phyloP scores from a whole-genome alignment of 2,888 invertebrate genomes.

The Seladonia tumulorum region DNA sequence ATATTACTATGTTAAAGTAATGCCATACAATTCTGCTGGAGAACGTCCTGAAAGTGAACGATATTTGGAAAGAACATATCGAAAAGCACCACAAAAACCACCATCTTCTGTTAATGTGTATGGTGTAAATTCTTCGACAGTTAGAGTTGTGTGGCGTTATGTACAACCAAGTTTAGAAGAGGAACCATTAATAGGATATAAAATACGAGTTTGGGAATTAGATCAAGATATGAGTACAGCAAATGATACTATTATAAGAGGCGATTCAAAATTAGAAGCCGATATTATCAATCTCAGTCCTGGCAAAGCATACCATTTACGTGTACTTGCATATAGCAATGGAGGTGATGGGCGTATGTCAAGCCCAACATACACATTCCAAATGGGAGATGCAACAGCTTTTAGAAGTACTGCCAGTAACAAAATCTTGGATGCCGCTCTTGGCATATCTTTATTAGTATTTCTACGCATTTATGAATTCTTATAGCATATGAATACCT shows the following conservation, averaged over 20 bases:
- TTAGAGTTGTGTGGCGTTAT: conserved; percentile 96
- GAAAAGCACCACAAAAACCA: conserved; percentile 97
- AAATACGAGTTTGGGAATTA: conserved; percentile 96
- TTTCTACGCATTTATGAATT: no score
- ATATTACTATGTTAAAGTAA: conserved; percentile 96
- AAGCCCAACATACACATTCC: conserved; percentile 95
- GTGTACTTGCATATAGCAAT: conserved; percentile 96
- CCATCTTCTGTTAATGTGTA: conserved; percentile 95
- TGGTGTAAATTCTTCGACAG: conserved; percentile 93
- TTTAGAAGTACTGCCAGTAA: conserved; percentile 76
- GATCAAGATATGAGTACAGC: conserved; percentile 98
- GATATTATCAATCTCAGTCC: conserved; percentile 90
- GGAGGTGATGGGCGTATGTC: conserved; percentile 99
- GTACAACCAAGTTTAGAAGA: conserved; percentile 95
- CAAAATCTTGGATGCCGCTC: conserved; percentile 70
- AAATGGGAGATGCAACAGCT: conserved; percentile 88
- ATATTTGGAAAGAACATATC: conserved; percentile 93
- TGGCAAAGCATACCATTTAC: conserved; percentile 94
- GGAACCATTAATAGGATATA: conserved; percentile 97
- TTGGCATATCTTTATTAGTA: conserved; percentile 73
- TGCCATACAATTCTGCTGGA: conserved; percentile 98
- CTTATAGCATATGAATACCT: no score
- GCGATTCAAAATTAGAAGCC: conserved; percentile 92
- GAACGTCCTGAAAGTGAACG: conserved; percentile 98
- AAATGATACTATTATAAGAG: conserved; percentile 91